Evolutionary conservation across 2,888 invertebrate genomes (phyloP).

Genomic region (Limnephilus marmoratus): DNA sequence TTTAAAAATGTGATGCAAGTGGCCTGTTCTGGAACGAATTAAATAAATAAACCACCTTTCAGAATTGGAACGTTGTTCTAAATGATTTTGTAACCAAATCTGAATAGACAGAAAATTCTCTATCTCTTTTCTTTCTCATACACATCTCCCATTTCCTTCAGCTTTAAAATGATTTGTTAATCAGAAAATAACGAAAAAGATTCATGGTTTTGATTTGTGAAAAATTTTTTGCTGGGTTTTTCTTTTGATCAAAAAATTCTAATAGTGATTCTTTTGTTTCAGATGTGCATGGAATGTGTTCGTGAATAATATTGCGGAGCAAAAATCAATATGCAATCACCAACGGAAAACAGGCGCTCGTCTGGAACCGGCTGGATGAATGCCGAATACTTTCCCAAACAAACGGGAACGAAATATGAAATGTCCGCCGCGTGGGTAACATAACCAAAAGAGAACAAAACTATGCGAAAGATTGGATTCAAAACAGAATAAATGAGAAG

Average conservation of each 20-base stretch:
- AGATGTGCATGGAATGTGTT: slow-evolving; percentile 30
- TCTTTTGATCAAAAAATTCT: neutral
- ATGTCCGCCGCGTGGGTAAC: slow-evolving; percentile 48
- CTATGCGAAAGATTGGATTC: neutral
- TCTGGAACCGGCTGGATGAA: neutral
- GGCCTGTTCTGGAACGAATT: no score
- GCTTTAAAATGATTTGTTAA: neutral
- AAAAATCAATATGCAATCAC: slow-evolving; percentile 28
- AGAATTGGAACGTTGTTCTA: neutral
- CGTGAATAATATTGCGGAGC: neutral
- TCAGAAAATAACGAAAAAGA: neutral
- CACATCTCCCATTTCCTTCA: no score
- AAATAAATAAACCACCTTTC: no score
- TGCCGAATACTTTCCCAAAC: neutral
- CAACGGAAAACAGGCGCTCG: neutral
- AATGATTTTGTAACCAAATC: neutral
- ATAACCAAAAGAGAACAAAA: slow-evolving; percentile 30
- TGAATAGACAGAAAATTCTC: no score
- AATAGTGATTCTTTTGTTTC: slow-evolving; percentile 42
- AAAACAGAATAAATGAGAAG: slow-evolving; percentile 10
- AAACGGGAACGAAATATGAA: slow-evolving; percentile 19
- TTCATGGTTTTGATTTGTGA: neutral
- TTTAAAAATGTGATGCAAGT: no score
- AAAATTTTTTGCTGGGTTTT: neutral
- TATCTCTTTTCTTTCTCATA: no score